Percentiles rank a stretch among this genome's conserved stretches.
Evolutionary conservation across 2,888 invertebrate species (phyloP).

Genomic region (Barypeithes pellucidus): DNA sequence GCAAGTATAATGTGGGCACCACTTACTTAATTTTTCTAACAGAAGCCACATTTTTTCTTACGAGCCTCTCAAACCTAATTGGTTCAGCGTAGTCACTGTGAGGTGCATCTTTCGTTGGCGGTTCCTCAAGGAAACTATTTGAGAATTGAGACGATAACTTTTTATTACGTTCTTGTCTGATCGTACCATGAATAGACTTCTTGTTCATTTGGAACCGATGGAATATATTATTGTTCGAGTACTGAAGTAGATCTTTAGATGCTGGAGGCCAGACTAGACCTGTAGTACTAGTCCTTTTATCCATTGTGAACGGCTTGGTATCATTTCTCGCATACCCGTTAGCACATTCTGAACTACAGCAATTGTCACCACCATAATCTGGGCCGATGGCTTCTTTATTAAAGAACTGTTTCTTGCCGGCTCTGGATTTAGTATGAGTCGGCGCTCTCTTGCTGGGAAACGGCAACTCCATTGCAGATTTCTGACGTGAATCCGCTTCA

Average conservation of each 20-base stretch:
- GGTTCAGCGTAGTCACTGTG: neutral
- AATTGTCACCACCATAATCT: conserved; percentile 18
- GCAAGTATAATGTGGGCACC: too few species aligned
- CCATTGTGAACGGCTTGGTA: neutral
- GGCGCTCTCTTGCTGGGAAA: neutral
- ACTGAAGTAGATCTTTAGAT: conserved; percentile 34
- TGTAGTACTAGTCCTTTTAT: conserved; percentile 47
- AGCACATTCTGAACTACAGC: neutral
- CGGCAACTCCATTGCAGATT: neutral
- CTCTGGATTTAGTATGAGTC: conserved; percentile 25
- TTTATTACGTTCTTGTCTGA: neutral
- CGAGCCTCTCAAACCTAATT: neutral
- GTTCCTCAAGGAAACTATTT: conserved; percentile 27
- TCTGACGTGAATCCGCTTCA: conserved; percentile 18
- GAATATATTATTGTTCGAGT: neutral
- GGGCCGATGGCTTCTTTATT: conserved; percentile 1
- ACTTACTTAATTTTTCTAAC: neutral
- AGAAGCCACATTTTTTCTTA: neutral
- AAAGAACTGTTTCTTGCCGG: conserved; percentile 21
- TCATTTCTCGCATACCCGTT: neutral
- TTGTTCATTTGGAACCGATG: conserved; percentile 3
- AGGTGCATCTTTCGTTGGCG: conserved; percentile 30
- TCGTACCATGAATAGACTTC: neutral
- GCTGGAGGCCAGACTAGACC: conserved; percentile 41
- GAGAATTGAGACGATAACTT: neutral